Base-by-base conservation (phyloP, 2,113 vertebrate genomes). In the Forbesichthys papilliferus region DNA sequence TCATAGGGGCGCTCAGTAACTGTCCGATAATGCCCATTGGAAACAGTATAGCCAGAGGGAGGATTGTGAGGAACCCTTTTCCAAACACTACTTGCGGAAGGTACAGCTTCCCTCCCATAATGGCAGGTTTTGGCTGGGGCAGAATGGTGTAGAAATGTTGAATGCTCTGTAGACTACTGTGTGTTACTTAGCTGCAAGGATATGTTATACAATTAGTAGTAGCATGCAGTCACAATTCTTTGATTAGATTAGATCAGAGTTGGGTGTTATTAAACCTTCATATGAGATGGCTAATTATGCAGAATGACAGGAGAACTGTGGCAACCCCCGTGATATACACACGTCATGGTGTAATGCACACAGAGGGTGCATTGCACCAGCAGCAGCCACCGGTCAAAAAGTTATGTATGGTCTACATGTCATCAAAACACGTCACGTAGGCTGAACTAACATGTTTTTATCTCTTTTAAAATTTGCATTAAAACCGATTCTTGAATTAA, bases 1-100 rank as follows among this genome's bases (percentile, higher is more conserved):
- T 92, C 58, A 93, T 81, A n/a, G 87, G 73, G 3, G 12, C 68
- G 13, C 86, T 82, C 1, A 76, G 69, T 0, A 75, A 36, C 73
- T 87, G 78, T 18, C 53, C 49, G 60, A 49, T 11, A 48, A 67
- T 51, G 48, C 60, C 60, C 48, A 63, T 27, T 11, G 82, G 46
- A 72, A 54, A 36, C 55, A 62, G 64, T 3, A 87, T 70, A 54
- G 83, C 65, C 77, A 95, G 70, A 68, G 48, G 60, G 4, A 86
- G 68, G 68, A 79, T 59, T 8, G 66, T 13, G 65, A 81, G 74
- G 27, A 80, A 68, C 78, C 78, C 68, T 63, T 61, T 55, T 9
- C 63, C 69, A 16, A 69, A 60, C 0, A 9, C 27, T 3, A 61
- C 77, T 16, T 11, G 72, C 48, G 78, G 69, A 65, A 66, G 12